Evolutionary conservation across 2,888 invertebrate genomes (phyloP).

Genomic region (Apamea crenata): DNA sequence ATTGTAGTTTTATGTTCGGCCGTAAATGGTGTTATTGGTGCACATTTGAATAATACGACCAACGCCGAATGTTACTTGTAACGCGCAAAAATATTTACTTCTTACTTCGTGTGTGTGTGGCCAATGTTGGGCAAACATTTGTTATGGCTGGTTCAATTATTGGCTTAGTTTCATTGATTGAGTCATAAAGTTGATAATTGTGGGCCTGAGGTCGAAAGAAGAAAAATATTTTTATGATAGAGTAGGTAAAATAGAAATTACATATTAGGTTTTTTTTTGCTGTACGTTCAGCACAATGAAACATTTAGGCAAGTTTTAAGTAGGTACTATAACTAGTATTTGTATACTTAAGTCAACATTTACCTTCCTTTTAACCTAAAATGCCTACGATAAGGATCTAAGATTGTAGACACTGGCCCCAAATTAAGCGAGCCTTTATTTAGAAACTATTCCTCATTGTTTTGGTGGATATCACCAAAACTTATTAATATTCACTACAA

Average conservation of each 20-base stretch:
- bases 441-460: neutral
- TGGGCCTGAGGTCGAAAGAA: neutral
- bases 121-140: conserved; percentile 52
- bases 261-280: neutral
- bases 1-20: conserved; percentile 89
- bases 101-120: conserved; percentile 60
- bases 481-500: neutral
- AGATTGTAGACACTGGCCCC: neutral
- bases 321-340: neutral
- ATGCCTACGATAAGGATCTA: conserved; percentile 9
- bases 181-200: conserved; percentile 6
- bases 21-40: conserved; percentile 89
- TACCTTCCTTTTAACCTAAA: conserved; percentile 23
- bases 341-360: conserved; percentile 14
- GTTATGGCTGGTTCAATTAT: conserved; percentile 1
- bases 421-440: neutral
- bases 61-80: conserved; percentile 79
- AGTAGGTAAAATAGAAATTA: neutral
- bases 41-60: conserved; percentile 89
- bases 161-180: conserved; percentile 22
- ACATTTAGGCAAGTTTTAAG: neutral
- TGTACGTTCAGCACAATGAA: neutral
- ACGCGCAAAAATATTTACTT: conserved; percentile 86
- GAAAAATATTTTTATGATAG: neutral
- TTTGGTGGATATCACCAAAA: neutral